A percentile compares a stretch with the other conserved stretches of the same genome.
phyloP scores from a whole-genome alignment of 2,888 invertebrate genomes.

The Elegia similella region DNA sequence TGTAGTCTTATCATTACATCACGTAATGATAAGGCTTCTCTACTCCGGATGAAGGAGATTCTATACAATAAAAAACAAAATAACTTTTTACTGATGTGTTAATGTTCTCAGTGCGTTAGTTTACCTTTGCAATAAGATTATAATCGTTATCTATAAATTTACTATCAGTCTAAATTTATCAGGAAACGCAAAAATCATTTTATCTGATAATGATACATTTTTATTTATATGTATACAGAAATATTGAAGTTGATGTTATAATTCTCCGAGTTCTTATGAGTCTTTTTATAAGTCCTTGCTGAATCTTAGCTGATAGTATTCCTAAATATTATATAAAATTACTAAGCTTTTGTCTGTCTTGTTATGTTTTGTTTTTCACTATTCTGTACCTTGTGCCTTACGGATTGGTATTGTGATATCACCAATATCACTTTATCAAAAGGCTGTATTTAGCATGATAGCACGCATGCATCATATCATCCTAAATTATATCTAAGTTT shows the following conservation, averaged over 20 bases:
- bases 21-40: too few relatives aligned
- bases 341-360: slow-evolving; percentile 65
- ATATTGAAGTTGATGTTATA: too few relatives aligned
- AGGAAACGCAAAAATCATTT: background rate
- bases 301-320: slow-evolving; percentile 26
- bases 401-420: slow-evolving; percentile 8
- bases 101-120: slow-evolving; percentile 10
- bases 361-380: slow-evolving; percentile 37
- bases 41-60: too few relatives aligned
- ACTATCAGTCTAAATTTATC: slow-evolving; percentile 11
- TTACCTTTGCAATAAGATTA: background rate
- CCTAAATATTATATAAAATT: slow-evolving; percentile 19
- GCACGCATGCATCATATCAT: slow-evolving; percentile 41
- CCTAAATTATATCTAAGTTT: background rate
- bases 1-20: too few relatives aligned
- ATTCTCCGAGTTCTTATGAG: too few relatives aligned
- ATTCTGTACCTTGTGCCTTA: slow-evolving; percentile 22
- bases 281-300: too few relatives aligned
- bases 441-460: slow-evolving; percentile 18
- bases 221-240: too few relatives aligned
- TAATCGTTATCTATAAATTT: background rate
- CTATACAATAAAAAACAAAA: background rate
- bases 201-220: background rate
- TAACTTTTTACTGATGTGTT: background rate
- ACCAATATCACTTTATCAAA: slow-evolving; percentile 26